Evolutionary conservation across 1,140 invertebrate species (phyloP), one percentile per base, ranked within the genome.

Genomic region (Thalassaphorura encarpata): DNA sequence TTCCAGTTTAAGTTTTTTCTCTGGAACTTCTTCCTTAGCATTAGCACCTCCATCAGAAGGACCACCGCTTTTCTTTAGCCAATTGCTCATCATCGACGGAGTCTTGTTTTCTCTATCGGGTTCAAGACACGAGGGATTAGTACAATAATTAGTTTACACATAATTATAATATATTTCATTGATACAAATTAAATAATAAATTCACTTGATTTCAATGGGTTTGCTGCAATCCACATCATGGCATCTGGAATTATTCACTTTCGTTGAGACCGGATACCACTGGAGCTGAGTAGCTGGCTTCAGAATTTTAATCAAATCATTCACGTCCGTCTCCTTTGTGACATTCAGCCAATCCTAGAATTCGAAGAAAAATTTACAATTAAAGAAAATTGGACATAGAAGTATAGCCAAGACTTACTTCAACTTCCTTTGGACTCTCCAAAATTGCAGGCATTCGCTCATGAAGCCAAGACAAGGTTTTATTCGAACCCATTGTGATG

Each of bases 391-490:
- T 16, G 26, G 5, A 54, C 4, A 40, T 24, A 19, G 26, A 58
- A 19, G 26, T 21, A 3, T 46, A 36, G n/a, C n/a, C n/a, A n/a
- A 43, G n/a, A 43, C 69, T 70, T 69, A 83, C 82, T 60, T 79
- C 69, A 60, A 85, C 76, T 71, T 84, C 78, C 68, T 84, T 72
- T 27, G 83, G 78, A 43, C 74, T 79, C 27, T 80, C 77, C 21
- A 89, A 70, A 66, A 89, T 79, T 28, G 84, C 80, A 50, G 87
- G 87, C 78, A 84, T 83, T 67, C 87, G 76, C 66, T 88, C 78
- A 75, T 91, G 87, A 43, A 89, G 71, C 79, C 80, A 84, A 28
- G 77, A 76, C 43, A 89, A 70, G 15, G 80, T 77, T 23, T 77
- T 67, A 53, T 83, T 83, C 2, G 86, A 80, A 45, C 83, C 81